These are phyloP conservation scores for Parotocinclus haroldoi DNA, from an alignment of 2,797 vertebrate genomes.

Conservation along the genomic window DNA sequence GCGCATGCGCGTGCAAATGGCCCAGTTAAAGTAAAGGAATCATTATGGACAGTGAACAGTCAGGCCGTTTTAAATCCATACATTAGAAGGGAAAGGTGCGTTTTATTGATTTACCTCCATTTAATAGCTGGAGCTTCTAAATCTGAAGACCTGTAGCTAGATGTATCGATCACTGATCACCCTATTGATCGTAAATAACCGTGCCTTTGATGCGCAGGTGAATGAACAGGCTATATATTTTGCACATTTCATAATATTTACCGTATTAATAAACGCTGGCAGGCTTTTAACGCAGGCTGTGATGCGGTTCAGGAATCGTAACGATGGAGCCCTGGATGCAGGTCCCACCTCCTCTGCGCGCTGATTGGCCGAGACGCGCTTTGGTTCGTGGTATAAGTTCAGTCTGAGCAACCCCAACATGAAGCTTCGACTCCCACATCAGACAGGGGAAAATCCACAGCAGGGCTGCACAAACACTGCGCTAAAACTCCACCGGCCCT, in stretches of 20 bases:
- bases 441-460: slow-evolving; percentile 56
- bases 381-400: slow-evolving; percentile 82
- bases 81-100: too few species aligned
- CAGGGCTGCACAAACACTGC: slow-evolving; percentile 12
- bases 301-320: slow-evolving; percentile 68
- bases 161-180: neutral
- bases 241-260: slow-evolving; percentile 36
- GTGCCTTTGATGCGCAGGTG: too few species aligned
- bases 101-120: too few species aligned
- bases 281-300: slow-evolving; percentile 55
- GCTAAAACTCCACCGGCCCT: slow-evolving; percentile 2
- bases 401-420: slow-evolving; percentile 80
- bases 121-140: too few species aligned
- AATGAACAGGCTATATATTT: too few species aligned
- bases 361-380: slow-evolving; percentile 72
- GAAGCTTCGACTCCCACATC: slow-evolving; percentile 82
- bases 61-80: too few species aligned
- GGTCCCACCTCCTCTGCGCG: slow-evolving; percentile 54
- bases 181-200: too few species aligned
- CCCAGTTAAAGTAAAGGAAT: too few species aligned
- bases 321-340: slow-evolving; percentile 55
- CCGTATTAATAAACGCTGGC: slow-evolving; percentile 40
- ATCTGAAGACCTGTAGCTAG: neutral
- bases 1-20: too few species aligned
- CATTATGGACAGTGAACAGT: too few species aligned